phyloP scores from a whole-genome alignment of 2,113 vertebrate genomes.

The Megaceryle torquata region DNA sequence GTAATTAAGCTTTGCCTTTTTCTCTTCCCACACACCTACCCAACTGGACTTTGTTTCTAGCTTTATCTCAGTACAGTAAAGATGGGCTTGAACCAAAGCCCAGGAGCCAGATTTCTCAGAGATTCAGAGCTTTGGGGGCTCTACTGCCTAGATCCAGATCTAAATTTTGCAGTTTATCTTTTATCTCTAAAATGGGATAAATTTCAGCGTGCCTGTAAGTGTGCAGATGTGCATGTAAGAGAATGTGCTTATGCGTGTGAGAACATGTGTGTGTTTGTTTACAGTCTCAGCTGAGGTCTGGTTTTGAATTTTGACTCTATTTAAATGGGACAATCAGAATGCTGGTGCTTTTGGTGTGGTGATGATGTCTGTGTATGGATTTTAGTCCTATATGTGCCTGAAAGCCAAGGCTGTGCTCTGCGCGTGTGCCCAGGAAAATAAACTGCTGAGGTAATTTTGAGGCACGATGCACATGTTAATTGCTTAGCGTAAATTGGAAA shows the following conservation, averaged over 20 bases:
- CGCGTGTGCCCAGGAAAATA: not conserved
- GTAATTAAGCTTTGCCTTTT: constrained; percentile 65
- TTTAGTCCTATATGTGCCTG: not conserved
- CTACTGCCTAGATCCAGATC: not conserved
- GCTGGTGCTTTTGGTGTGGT: not conserved
- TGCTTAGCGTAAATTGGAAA: not conserved
- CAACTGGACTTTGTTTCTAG: constrained; percentile 22
- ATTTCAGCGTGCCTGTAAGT: rapidly evolving
- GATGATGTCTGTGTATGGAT: not conserved
- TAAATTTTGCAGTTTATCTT: not conserved
- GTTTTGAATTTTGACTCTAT: not conserved
- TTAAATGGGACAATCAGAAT: not conserved
- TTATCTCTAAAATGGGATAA: not conserved
- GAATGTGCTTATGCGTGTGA: not conserved
- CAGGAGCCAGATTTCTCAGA: not conserved
- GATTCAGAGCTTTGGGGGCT: not conserved
- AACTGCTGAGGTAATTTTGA: not conserved
- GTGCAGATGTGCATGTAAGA: rapidly evolving
- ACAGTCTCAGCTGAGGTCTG: not conserved
- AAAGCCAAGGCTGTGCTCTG: not conserved
- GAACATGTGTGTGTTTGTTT: not conserved
- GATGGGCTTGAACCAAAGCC: not conserved
- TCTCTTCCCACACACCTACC: constrained; percentile 59
- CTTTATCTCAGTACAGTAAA: not conserved
- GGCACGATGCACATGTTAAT: rapidly evolving